Base-by-base conservation (phyloP, 2,888 invertebrate genomes). In the Habroteleia sp. region DNA sequence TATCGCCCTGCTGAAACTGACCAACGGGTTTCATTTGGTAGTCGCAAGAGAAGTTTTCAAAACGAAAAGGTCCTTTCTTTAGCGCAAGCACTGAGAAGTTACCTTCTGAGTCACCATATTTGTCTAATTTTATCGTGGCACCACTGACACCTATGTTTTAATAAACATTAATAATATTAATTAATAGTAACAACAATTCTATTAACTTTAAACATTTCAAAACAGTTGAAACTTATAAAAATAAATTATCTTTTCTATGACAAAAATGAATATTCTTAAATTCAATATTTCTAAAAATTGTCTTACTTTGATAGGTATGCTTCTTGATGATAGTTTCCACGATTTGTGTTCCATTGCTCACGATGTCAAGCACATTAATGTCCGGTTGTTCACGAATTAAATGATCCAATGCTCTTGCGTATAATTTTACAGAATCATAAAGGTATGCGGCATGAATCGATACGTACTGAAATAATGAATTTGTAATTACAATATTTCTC, bases 41-140 rank as follows among this genome's bases (percentile, higher is more conserved):
- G 31, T 91, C 89, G 88, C 96, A 96, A 58, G 92, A 91, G 81
- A 93, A 93, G 81, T 92, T 91, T 35, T 88, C 79, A 68, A 89
- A 85, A 7, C 87, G 88, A 42, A 88, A 84, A 0, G 90, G 90
- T 35, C 90, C 90, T 75, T 89, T 89, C 86, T 94, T 94, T 83
- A 94, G 92, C 0, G 97, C 96, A 72, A 98, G 90, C 58, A 99
- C 95, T 0, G 98, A 97, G 90, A 97, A 99, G 89, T 99, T 99
- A 4, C 98, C 98, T 88, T 98, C 97, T 0, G 98, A 98, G 89
- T 99, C 98, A 1, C 98, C 99, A 81, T 95, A 93, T 80, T 93
- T 91, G 90, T 99, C 97, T 79, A 99, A 91, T 79, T 95, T 95
- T 83, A 98, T 97, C 74, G 94, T 94, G 85, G 97, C 95, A 10